These are phyloP conservation scores for Planococcus citri DNA, from an alignment of 1,140 invertebrate species.

Conservation along the genomic window DNA sequence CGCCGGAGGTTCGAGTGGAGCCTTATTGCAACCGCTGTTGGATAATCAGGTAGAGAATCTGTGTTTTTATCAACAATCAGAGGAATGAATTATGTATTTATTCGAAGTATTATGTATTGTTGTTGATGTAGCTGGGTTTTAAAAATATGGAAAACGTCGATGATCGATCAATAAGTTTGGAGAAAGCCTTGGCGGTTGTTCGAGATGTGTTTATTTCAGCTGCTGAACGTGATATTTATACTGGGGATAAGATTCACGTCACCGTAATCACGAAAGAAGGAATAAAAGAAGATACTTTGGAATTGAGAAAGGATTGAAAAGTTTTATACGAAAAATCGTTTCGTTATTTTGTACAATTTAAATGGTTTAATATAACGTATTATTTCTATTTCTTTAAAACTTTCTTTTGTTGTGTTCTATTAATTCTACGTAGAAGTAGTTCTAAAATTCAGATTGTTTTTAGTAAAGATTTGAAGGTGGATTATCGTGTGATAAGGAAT, in stretches of 20 bases:
- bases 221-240: conserved; percentile 92
- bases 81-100: not conserved
- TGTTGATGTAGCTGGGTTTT: conserved; percentile 59
- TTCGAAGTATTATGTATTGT: conserved; percentile 21
- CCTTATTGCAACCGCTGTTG: conserved; percentile 67
- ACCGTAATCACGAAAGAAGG: conserved; percentile 85
- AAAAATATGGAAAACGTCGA: conserved; percentile 66
- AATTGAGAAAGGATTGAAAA: conserved; percentile 64
- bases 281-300: conserved; percentile 52
- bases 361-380: not conserved
- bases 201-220: conserved; percentile 96
- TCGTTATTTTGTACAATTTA: conserved; percentile 22
- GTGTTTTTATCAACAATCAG: no score
- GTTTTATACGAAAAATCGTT: not conserved
- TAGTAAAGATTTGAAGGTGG: no score
- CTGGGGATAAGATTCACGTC: conserved; percentile 82
- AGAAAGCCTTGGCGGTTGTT: conserved; percentile 68
- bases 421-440: no score
- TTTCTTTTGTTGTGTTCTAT: not conserved
- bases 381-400: not conserved
- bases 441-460: no score
- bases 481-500: no score
- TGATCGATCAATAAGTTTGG: conserved; percentile 47
- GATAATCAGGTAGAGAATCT: conserved; percentile 69
- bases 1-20: conserved; percentile 71